Evolutionary conservation across 2,888 invertebrate genomes (phyloP), one percentile per base, ranked within the genome.

Genomic region (Merodon equestris): DNA sequence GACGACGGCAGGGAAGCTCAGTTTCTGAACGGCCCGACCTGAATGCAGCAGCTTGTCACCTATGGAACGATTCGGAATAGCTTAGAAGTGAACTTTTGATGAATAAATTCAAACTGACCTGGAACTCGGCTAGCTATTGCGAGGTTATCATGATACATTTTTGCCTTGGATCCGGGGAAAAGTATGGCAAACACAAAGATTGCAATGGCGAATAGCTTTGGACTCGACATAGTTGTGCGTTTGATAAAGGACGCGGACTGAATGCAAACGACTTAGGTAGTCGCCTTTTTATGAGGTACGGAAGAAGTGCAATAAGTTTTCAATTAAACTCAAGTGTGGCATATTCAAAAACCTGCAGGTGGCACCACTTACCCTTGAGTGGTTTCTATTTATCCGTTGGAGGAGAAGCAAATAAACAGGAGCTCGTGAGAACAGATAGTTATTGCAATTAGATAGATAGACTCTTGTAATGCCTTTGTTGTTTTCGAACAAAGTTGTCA

Each of bases 1-100:
- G 0, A 77, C 77, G 1, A 12, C 53, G 1, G 77, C 67, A 14
- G 5, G 73, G 17, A 77, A 77, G 15, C 67, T 18, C 0, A 77
- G 19, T 1, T 63, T 67, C 34, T 77, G 77, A 9, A 34, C 1
- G 0, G 63, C 61, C 10, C 27, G 27, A 27, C 27, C 27, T 2
- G 27, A 27, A 4, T 4, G 27, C 27, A 27, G 7, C 0, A 72
- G 13, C 19, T 72, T n/a, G n/a, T 72, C 71, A 13, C 71, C 71
- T 72, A n/a, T 7, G 3, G 9, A n/a, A 3, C n/a, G 40, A 9
- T 10, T 4, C 27, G 27, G 7, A 27, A 27, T 27, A 7, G 7
- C 27, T 27, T 5, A 40, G 40, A 36, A 36, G 36, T 36, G 10
- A 36, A 36, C n/a, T n/a, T n/a, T 40, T 10, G 40, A 40, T 40